Conservation (phyloP, 2,113 vertebrate genomes). For the Saguinus imperator region DNA sequence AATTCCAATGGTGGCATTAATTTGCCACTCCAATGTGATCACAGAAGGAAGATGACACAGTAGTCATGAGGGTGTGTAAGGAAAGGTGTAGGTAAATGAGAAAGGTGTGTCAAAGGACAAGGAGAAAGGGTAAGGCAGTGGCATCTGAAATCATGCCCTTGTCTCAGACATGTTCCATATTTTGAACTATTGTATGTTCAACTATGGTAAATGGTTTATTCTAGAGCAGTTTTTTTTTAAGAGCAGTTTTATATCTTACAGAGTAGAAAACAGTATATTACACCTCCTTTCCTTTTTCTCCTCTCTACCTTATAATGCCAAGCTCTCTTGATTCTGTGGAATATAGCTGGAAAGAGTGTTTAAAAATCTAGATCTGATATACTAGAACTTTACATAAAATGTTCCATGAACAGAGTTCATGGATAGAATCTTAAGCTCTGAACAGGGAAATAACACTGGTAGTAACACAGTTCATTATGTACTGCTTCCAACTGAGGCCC, state of each 20-base stretch:
- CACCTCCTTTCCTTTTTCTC: not conserved
- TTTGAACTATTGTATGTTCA: not conserved
- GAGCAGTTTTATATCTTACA: not conserved
- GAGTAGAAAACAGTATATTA: not conserved
- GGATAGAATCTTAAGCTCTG: not conserved
- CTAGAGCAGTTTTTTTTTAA: not conserved
- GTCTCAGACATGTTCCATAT: not conserved
- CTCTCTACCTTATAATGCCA: not conserved
- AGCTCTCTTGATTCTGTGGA: not conserved
- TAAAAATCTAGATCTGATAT: not conserved
- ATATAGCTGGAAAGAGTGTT: not conserved
- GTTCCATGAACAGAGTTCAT: not conserved
- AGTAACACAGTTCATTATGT: not conserved
- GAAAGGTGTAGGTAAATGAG: not conserved
- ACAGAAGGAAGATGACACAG: not conserved
- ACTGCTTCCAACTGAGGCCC: not conserved
- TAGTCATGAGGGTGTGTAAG: not conserved
- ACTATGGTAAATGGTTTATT: not conserved
- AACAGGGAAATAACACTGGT: not conserved
- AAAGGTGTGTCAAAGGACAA: not conserved
- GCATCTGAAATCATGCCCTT: not conserved
- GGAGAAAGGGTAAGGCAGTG: not conserved
- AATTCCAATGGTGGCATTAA: not conserved
- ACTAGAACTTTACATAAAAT: not conserved
- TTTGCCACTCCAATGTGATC: not conserved